Base-by-base conservation (phyloP, 2,113 vertebrate species). In the Sinocyclocheilus rhinocerous region DNA sequence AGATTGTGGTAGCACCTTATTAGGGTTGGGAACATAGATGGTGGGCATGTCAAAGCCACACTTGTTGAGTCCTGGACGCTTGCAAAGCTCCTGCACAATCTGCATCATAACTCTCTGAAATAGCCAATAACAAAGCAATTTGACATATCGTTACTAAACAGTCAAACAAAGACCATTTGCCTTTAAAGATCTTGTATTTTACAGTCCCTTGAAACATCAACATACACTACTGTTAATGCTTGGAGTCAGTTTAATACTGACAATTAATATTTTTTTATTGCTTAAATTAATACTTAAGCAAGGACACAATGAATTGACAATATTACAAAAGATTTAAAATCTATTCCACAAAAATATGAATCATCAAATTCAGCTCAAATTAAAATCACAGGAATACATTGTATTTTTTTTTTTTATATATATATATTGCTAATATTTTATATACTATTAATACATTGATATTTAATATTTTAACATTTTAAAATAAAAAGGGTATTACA, bases 1-100 rank as follows among this genome's bases (percentile, higher is more conserved):
- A 75, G 16, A 26, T 11, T 55, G 29, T 20, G 29, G 4, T 20
- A 7, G 26, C 75, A 84, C 81, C 85, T 89, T 89, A 36, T 75
- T 84, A 15, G 94, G 90, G 86, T 94, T 95, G 22, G 95, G 95
- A 59, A 96, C 87, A 86, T 96, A 96, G 88, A 96, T 96, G 6
- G 95, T 96, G 20, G 95, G 96, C 96, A 96, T 96, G 88, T 96
- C 96, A 78, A 96, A 96, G 5, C 96, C 96, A 89, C 96, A 96
- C 84, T 95, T 96, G 91, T 96, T 96, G 48, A 96, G 94, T 16
- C 96, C 96, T 0, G 95, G 95, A 26, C 95, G 91, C 89, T 96
- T 96, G 86, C 96, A 96, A 80, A 96, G 92, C 89, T 96, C 96
- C 90, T 96, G 95, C 16, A 96, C 96, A 10, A 96, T 96, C 92